Percentiles rank a stretch among this genome's conserved stretches.
phyloP scores from a whole-genome alignment of 2,113 vertebrate genomes.

The Oryzias javanicus region DNA sequence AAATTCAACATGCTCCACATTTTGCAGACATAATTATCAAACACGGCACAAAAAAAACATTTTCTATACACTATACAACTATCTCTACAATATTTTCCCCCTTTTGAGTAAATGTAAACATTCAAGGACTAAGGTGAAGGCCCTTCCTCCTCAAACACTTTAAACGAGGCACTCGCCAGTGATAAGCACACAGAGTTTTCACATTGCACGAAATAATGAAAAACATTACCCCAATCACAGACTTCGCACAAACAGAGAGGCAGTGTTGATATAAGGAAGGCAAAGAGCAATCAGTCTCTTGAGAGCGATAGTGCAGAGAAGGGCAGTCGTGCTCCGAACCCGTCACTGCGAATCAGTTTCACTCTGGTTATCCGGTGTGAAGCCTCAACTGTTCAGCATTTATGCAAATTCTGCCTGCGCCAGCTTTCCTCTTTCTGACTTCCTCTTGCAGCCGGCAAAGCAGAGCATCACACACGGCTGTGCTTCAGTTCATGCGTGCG shows the following conservation, averaged over 20 bases:
- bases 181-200: conserved; percentile 7
- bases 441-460: conserved; percentile 1
- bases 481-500: conserved; percentile 2
- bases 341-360: conserved; percentile 36
- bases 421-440: conserved; percentile 4
- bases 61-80: conserved; percentile 30
- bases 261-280: conserved; percentile 23
- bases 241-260: conserved; percentile 23
- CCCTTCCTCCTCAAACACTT: conserved; percentile 35
- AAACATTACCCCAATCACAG: conserved; percentile 19
- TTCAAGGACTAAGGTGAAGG: conserved; percentile 27
- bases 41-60: conserved; percentile 11
- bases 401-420: conserved; percentile 31
- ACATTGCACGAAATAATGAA: conserved; percentile 11
- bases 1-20: conserved; percentile 18
- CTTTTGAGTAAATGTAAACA: conserved; percentile 52
- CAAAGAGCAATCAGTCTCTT: conserved; percentile 41
- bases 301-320: conserved; percentile 69
- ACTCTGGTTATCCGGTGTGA: conserved; percentile 27
- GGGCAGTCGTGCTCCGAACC: conserved; percentile 64
- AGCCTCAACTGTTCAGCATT: conserved; percentile 26
- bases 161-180: conserved; percentile 15
- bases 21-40: conserved; percentile 1
- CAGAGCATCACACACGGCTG: neutral
- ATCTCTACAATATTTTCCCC: conserved; percentile 27